phyloP scores from a whole-genome alignment of 2,113 vertebrate genomes.

The Zosterops hypoxanthus region DNA sequence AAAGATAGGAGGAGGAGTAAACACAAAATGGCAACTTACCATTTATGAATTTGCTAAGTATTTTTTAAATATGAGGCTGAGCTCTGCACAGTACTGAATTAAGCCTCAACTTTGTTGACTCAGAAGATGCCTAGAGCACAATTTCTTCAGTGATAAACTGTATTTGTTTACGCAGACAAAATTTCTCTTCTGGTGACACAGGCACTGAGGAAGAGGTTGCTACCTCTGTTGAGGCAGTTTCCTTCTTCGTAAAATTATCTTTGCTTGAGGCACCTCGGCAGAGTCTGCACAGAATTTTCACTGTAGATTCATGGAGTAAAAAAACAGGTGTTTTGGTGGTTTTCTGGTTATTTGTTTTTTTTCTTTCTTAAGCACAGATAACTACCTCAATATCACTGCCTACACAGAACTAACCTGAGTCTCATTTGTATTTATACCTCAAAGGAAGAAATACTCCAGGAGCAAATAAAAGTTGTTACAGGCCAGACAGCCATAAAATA shows the following conservation, averaged over 20 bases:
- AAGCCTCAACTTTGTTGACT: neutral
- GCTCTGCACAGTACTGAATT: neutral
- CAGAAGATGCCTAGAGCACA: neutral
- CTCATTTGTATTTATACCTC: neutral
- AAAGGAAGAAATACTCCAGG: neutral
- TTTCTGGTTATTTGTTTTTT: neutral
- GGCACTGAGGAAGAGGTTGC: fast-evolving
- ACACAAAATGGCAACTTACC: neutral
- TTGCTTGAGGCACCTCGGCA: neutral
- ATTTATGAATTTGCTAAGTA: neutral
- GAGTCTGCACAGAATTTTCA: neutral
- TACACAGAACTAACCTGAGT: neutral
- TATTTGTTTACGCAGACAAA: neutral
- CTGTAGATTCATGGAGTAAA: neutral
- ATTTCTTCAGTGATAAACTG: neutral
- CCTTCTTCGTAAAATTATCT: neutral
- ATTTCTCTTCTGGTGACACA: neutral
- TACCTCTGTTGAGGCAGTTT: neutral
- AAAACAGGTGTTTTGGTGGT: neutral
- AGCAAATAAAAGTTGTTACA: neutral
- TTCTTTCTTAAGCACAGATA: neutral
- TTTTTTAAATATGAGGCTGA: neutral
- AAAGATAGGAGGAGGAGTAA: neutral
- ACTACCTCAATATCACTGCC: neutral
- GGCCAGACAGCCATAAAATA: neutral